Evolutionary conservation across 2,888 invertebrate species (phyloP), one percentile per base, ranked within the genome.

Genomic region (Aspidiotus destructor): DNA sequence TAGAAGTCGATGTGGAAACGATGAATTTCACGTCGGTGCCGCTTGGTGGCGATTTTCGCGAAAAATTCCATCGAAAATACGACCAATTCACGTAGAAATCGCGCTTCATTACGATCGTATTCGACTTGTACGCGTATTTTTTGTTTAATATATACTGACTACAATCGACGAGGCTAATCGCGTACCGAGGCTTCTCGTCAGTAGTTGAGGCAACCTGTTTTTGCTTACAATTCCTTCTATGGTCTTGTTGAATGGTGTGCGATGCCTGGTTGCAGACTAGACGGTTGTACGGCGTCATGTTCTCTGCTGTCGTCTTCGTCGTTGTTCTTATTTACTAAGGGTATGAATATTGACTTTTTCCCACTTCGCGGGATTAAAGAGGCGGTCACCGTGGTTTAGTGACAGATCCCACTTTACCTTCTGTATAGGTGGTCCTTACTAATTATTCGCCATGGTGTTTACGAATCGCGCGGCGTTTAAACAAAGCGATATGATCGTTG

Each of bases 401-500:
- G 55, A 42, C 64, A 55, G 54, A 63, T 63, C 55, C 55, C 64
- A 41, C 64, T 64, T 57, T 64, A 55, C 64, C 55, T 17, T 57
- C 57, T 41, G 54, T 64, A 54, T 64, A 64, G 64, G 64, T 64
- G 64, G 64, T 64, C 55, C 64, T 64, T 55, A 53, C 64, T 64
- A 64, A 64, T 64, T 64, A 64, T 64, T 57, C 64, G 64, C 55
- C 42, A 64, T 54, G 64, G 54, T 10, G 64, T 41, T 42, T 16
- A 57, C 63, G 63, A 63, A 63, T 63, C 48, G 52, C 48, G 6
- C n/a, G 28, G 28, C 28, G 28, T 28, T 28, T 28, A 5, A 28
- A 28, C 28, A 28, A 28, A 28, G 28, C 28, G 28, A 28, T 28
- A 5, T 28, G 5, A 3, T 28, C 28, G 5, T 28, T 28, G 5